Conservation (phyloP, 2,888 invertebrate species). For the Clostera curtula region DNA sequence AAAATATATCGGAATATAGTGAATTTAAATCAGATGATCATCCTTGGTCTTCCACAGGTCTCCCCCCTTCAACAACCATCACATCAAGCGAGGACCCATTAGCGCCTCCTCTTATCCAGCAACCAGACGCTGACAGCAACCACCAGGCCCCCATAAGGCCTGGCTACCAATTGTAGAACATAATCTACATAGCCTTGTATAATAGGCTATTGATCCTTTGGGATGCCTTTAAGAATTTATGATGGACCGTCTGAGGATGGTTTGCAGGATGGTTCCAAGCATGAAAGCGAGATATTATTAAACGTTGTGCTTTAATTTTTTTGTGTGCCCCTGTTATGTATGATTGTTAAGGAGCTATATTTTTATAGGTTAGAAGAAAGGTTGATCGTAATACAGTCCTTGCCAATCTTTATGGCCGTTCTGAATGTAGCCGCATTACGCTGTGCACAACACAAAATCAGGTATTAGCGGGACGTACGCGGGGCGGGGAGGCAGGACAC, state of each 20-base stretch:
- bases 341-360: too few relatives aligned
- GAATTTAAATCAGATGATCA: too few relatives aligned
- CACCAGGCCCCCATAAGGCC: slow-evolving; percentile 33
- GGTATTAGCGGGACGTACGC: too few relatives aligned
- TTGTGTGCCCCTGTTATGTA: too few relatives aligned
- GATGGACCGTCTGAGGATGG: slow-evolving; percentile 26
- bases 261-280: slow-evolving; percentile 19
- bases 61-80: slow-evolving; percentile 55
- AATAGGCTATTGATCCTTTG: slow-evolving; percentile 27
- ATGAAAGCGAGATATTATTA: slow-evolving; percentile 7
- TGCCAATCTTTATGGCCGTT: too few relatives aligned
- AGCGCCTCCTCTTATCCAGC: slow-evolving; percentile 51
- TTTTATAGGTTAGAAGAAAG: too few relatives aligned
- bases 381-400: too few relatives aligned
- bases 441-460: too few relatives aligned
- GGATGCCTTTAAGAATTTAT: slow-evolving; percentile 32
- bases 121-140: slow-evolving; percentile 37
- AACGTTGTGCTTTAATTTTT: not conserved
- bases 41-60: too few relatives aligned
- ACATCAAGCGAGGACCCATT: slow-evolving; percentile 59
- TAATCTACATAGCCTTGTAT: slow-evolving; percentile 36
- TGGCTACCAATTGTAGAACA: slow-evolving; percentile 57
- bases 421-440: too few relatives aligned
- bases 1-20: too few relatives aligned
- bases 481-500: too few relatives aligned